Evolutionary conservation across 2,113 vertebrate species (phyloP).

Genomic region (Pseudolaguvia tuberculata): DNA sequence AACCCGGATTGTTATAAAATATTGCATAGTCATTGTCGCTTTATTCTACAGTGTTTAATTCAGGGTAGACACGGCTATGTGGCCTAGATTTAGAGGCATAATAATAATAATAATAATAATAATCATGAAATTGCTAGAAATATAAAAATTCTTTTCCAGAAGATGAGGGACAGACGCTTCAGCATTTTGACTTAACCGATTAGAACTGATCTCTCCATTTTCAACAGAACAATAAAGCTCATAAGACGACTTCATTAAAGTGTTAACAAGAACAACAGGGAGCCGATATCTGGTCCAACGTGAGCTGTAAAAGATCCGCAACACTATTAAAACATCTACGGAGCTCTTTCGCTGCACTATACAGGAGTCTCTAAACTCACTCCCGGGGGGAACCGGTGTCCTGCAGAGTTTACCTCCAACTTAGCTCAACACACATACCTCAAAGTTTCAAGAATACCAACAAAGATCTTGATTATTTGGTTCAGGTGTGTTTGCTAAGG

Average conservation of each 20-base stretch:
- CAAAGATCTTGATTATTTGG: too few species aligned
- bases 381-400: too few species aligned
- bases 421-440: too few species aligned
- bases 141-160: not conserved
- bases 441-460: too few species aligned
- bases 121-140: not conserved
- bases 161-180: not conserved
- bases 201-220: not conserved
- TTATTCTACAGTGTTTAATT: conserved; percentile 18
- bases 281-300: not conserved
- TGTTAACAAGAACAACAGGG: not conserved
- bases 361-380: too few species aligned
- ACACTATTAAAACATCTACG: not conserved
- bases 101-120: not conserved
- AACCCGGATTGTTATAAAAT: conserved; percentile 4
- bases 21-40: conserved; percentile 15
- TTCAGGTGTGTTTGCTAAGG: too few species aligned
- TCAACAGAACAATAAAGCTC: not conserved
- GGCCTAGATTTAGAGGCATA: not conserved
- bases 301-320: not conserved
- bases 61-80: not conserved
- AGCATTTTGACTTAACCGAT: not conserved
- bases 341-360: not conserved
- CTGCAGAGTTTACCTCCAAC: too few species aligned
- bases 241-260: not conserved